Evolutionary conservation across 2,888 invertebrate genomes (phyloP), one percentile per base, ranked within the genome.

Genomic region (Physocephala rufipes): DNA sequence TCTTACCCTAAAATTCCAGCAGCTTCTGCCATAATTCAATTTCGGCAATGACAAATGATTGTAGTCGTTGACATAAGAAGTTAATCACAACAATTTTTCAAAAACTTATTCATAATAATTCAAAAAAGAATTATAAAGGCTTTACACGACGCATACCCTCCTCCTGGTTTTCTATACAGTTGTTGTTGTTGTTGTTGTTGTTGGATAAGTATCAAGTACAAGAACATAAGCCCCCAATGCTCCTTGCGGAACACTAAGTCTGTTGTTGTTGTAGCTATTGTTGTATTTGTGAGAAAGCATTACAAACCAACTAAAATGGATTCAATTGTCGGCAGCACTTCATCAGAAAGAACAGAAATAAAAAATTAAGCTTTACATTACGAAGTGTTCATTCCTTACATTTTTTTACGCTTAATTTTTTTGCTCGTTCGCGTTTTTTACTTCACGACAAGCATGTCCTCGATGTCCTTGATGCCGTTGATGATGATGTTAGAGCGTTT

Each of bases 21-120:
- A 12, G 5, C 21, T 12, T 9, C 21, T 43, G 26, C 16, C 30
- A 24, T 62, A 19, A n/a, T 53, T 21, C 19, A 21, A n/a, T 53
- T 49, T 58, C 58, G 58, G 24, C 15, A 55, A 62, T 82, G 82
- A 81, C 81, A 81, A 81, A 81, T 82, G 82, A 81, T 67, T 76
- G 72, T 36, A 36, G 36, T 71, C 74, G 70, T 67, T 74, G 75
- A 9, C 71, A 76, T 74, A 68, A 71, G 71, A 68, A 77, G 75
- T 82, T 81, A 81, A 81, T 82, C 81, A 78, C 79, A 77, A 76
- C 71, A 74, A 75, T 75, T 75, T 75, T 55, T 71, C 74, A 75
- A 66, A 71, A 69, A 64, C 70, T 71, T 73, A 55, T 55, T 71
- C 70, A 72, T 70, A 74, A 73, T 74, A 71, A 73, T 73, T 71